phyloP scores from a whole-genome alignment of 2,113 vertebrate genomes.

The Phycodurus eques region DNA sequence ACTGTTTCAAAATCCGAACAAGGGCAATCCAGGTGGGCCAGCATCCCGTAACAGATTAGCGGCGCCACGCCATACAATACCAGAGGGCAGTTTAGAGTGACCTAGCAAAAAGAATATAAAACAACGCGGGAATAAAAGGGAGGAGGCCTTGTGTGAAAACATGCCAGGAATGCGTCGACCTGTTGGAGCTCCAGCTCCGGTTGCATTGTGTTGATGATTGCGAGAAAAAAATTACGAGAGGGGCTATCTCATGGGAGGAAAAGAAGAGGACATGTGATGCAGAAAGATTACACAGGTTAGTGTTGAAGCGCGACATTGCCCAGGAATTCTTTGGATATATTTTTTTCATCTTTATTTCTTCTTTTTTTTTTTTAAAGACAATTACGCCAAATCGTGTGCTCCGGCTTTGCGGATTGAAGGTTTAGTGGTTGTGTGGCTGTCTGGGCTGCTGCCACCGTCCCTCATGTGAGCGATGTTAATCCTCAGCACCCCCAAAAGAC shows the following conservation, averaged over 20 bases:
- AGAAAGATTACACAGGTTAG: constrained; percentile 25
- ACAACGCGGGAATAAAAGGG: constrained; percentile 2
- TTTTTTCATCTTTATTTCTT: background rate
- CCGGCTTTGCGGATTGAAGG: constrained; percentile 36
- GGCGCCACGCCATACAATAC: background rate
- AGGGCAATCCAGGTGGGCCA: background rate
- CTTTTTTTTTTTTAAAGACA: background rate
- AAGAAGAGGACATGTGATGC: constrained; percentile 44
- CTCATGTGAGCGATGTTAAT: constrained; percentile 25
- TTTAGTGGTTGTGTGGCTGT: constrained; percentile 5
- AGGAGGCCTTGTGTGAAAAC: constrained; percentile 8
- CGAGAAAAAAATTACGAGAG: background rate
- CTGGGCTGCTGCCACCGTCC: constrained; percentile 15
- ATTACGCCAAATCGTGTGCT: constrained; percentile 49
- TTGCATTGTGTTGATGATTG: constrained; percentile 2
- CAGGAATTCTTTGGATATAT: background rate
- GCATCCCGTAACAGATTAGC: background rate
- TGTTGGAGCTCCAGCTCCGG: constrained; percentile 9
- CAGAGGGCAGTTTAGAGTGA: background rate
- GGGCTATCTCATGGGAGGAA: background rate
- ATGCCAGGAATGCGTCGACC: constrained; percentile 25
- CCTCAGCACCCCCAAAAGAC: constrained; percentile 5
- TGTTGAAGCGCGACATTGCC: background rate
- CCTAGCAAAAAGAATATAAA: background rate
- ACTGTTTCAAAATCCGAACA: background rate